Evolutionary conservation across 2,113 vertebrate species (phyloP), one percentile per base, ranked within the genome.

Genomic region (Hystrix brachyura): DNA sequence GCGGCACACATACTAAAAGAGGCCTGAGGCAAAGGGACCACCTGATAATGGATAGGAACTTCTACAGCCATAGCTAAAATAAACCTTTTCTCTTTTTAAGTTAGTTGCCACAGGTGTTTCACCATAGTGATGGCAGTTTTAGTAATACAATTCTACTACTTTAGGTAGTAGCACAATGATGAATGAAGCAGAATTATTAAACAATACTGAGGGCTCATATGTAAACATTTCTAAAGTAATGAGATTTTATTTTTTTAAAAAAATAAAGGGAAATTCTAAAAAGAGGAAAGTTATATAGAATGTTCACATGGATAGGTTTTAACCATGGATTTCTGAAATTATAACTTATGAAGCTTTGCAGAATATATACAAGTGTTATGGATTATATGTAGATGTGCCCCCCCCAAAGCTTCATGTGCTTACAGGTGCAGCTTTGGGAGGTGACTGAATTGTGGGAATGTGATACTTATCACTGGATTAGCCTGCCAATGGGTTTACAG

Each of bases 251-350:
- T 69, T 91, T 38, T 38, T 48, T 78, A 71, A 81, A n/a, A 67
- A 67, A 62, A 71, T 34, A 71, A 87, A 94, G 32, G 19, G 38
- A 78, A 5, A 21, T 43, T 80, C 80, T 85, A 4, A 72, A 92
- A 64, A n/a, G 48, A 92, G 25, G 25, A 43, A 87, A 2, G 10
- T 81, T 78, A 57, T 74, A 43, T 81, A 87, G 43, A 95, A 72
- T 84, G 53, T 74, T 94, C 43, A 85, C 19, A 43, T 71, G 18
- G 46, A 87, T 15, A 84, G 55, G 25, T 92, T 93, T 95, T 94
- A 79, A 88, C 67, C 34, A 59, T n/a, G 15, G 17, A 25, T 65
- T 95, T 93, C 80, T 71, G 91, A 94, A 87, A 59, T 65, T 87
- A 21, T 27, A 80, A 43, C 34, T 86, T 69, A 38, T 83, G 69